phyloP scores from a whole-genome alignment of 2,888 invertebrate species.

The Drosophila differens region DNA sequence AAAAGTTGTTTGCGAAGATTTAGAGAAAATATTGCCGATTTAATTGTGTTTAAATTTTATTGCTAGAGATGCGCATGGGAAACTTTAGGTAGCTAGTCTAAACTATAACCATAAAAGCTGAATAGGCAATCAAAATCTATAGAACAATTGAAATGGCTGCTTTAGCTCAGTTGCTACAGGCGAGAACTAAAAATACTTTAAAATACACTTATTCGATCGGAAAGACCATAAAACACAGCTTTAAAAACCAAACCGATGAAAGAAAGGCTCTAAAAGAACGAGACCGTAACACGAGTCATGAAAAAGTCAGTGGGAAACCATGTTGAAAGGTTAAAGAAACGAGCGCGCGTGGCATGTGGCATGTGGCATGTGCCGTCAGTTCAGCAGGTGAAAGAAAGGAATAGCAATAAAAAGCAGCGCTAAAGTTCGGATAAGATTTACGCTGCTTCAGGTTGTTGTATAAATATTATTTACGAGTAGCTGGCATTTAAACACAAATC shows the following conservation, averaged over 20 bases:
- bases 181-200: background rate
- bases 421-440: background rate
- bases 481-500: slow-evolving; percentile 38
- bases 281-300: slow-evolving; percentile 9
- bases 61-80: background rate
- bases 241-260: background rate
- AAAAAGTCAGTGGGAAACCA: slow-evolving; percentile 18
- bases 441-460: slow-evolving; percentile 7
- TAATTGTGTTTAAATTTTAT: background rate
- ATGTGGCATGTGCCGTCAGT: slow-evolving; percentile 34
- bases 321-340: slow-evolving; percentile 25
- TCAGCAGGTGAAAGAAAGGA: slow-evolving; percentile 35
- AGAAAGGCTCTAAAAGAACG: background rate
- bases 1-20: background rate
- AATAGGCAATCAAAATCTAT: background rate
- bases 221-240: background rate
- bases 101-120: background rate
- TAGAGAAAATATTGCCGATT: background rate
- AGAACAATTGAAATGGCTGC: background rate
- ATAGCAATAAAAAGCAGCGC: slow-evolving; percentile 49
- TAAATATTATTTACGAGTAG: slow-evolving; percentile 49
- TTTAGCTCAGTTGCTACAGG: background rate
- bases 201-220: background rate
- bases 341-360: slow-evolving; percentile 9
- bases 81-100: background rate